Percentiles rank a stretch among this genome's conserved stretches.
Conservation (phyloP, 2,888 invertebrate genomes). For the Clistopyga incitator region DNA sequence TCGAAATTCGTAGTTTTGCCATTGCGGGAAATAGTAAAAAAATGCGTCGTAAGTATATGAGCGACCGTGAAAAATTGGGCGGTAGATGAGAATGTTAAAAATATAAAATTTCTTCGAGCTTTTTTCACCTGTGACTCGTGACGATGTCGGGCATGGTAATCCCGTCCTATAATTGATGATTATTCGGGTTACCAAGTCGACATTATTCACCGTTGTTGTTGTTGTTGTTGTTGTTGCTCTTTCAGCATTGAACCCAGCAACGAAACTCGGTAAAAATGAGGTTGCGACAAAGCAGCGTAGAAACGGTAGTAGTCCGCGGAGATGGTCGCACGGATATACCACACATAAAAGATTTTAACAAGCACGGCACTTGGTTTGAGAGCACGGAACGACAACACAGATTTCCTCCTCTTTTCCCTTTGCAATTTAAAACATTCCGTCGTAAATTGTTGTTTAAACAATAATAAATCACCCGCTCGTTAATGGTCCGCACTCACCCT, state of each 20-base stretch:
- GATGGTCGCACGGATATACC: neutral
- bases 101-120: no score
- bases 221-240: neutral
- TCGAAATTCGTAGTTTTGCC: no score
- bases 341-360: neutral
- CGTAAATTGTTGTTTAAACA: neutral
- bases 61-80: no score
- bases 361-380: neutral
- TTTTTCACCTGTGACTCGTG: constrained; percentile 80
- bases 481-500: neutral
- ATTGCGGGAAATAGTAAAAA: no score
- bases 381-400: neutral
- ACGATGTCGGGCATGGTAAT: constrained; percentile 82
- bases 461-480: neutral
- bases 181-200: constrained; percentile 53
- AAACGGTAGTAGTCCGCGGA: neutral
- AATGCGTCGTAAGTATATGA: no score
- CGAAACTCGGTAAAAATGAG: neutral
- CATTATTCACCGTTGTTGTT: constrained; percentile 60
- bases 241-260: neutral
- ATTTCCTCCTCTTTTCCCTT: neutral
- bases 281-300: neutral
- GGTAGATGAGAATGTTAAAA: no score
- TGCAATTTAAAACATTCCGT: neutral
- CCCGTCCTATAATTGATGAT: constrained; percentile 69